These are phyloP conservation scores for Palythoa grandiflora DNA, from an alignment of 92 coral and sea anemone genomes.

Conservation along the genomic window DNA sequence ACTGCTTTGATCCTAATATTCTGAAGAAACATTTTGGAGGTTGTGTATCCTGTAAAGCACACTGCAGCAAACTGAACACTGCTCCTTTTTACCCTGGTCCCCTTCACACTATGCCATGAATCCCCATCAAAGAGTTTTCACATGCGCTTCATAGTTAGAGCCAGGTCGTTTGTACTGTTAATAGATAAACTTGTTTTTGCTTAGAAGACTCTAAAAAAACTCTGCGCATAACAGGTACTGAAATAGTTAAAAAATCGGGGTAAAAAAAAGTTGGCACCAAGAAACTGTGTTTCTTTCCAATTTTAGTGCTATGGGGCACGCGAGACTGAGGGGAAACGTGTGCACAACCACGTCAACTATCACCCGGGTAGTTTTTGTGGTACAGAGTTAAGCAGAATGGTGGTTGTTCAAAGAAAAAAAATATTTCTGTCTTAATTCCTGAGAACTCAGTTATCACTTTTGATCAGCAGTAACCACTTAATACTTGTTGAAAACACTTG, in stretches of 20 bases:
- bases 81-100: constrained; percentile 60
- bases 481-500: too few relatives aligned
- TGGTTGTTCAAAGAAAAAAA: too few relatives aligned
- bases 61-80: constrained; percentile 47
- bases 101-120: constrained; percentile 60
- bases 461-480: too few relatives aligned
- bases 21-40: constrained; percentile 51
- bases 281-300: constrained; percentile 49
- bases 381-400: too few relatives aligned
- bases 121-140: constrained; percentile 57
- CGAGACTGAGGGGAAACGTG: too few relatives aligned
- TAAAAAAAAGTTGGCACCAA: constrained; percentile 61
- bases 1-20: constrained; percentile 62
- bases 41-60: constrained; percentile 50
- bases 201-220: constrained; percentile 53
- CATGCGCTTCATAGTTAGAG: constrained; percentile 55
- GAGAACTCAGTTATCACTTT: too few relatives aligned
- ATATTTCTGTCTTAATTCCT: too few relatives aligned
- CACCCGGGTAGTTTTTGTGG: too few relatives aligned
- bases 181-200: background rate
- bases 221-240: constrained; percentile 64
- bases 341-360: too few relatives aligned
- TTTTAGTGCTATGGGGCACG: too few relatives aligned
- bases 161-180: constrained; percentile 39
- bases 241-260: constrained; percentile 67